Evolutionary conservation across 2,888 invertebrate species (phyloP), one percentile per base, ranked within the genome.

Genomic region (Acleris literana): DNA sequence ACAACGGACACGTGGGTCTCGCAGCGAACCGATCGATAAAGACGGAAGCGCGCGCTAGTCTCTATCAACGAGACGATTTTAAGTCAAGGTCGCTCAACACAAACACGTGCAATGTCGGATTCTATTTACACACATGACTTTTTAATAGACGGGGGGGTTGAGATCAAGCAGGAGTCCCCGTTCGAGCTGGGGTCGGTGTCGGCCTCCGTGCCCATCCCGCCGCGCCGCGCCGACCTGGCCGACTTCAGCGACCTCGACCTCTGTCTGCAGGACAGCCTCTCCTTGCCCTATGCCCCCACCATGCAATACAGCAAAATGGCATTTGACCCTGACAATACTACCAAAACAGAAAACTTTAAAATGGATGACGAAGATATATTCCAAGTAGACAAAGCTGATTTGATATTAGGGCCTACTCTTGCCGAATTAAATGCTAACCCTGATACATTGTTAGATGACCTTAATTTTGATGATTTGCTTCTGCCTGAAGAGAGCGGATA

Each of bases 301-400:
- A 84, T 84, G 85, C 90, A 84, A 60, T 92, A 87, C 72, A 81
- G 83, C 73, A 88, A 90, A 75, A 81, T 90, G 67, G 81, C 85
- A 44, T 91, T 86, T 71, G 92, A 90, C 64, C 85, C 83, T 73
- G 94, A 84, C 74, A 89, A 73, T 74, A 83, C 81, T 56, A 81
- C 85, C 20, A 94, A 93, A 85, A 85, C 89, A 58, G 95, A 95
- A 75, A 92, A 95, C 13, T 95, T 96, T 76, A 95, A 95, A 84
- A 95, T 97, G 94, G 97, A 97, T 78, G 97, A 97, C 78, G 97
- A 97, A 81, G 97, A 97, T 81, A 97, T 97, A 76, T 97, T 97
- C 83, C 93, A 97, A 93, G 96, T 97, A 63, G 97, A 97, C 84
- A 97, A 97, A 87, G 95, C 96, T 48, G 97, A 97, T 88, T 93